Evolutionary conservation across 2,797 vertebrate genomes (phyloP).

Genomic region (Phoeniculus purpureus): DNA sequence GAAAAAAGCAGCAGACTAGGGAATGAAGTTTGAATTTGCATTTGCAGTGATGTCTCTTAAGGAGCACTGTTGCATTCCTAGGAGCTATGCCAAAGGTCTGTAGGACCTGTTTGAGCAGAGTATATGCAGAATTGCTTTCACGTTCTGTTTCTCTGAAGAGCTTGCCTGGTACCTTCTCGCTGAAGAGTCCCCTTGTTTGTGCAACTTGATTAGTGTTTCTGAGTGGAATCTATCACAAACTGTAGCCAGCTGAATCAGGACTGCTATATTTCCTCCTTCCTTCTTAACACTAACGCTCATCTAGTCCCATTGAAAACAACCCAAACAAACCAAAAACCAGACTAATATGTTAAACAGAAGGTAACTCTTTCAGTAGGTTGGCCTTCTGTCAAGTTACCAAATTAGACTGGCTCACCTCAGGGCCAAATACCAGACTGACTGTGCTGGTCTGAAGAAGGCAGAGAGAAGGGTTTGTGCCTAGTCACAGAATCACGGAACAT

Average conservation of each 20-base stretch:
- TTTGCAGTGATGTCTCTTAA: neutral
- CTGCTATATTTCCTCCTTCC: neutral
- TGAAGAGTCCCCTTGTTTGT: neutral
- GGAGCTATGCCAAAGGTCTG: neutral
- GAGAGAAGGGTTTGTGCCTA: neutral
- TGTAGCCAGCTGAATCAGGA: neutral
- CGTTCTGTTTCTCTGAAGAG: neutral
- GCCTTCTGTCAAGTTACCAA: neutral
- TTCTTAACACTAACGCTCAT: neutral
- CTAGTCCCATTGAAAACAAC: neutral
- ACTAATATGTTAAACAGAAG: neutral
- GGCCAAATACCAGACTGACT: neutral
- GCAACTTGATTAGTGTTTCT: neutral
- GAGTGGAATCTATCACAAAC: neutral
- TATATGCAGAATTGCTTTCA: neutral
- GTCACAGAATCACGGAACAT: too few species aligned
- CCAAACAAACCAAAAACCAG: neutral
- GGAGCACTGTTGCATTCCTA: neutral
- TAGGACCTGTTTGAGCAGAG: neutral
- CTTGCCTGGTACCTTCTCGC: neutral
- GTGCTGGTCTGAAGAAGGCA: neutral
- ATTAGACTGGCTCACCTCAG: neutral
- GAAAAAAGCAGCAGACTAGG: neutral
- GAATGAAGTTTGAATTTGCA: neutral
- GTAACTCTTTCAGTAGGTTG: neutral